Evolutionary conservation across 2,113 vertebrate genomes (phyloP), one percentile per base, ranked within the genome.

Genomic region (Otolemur garnettii): DNA sequence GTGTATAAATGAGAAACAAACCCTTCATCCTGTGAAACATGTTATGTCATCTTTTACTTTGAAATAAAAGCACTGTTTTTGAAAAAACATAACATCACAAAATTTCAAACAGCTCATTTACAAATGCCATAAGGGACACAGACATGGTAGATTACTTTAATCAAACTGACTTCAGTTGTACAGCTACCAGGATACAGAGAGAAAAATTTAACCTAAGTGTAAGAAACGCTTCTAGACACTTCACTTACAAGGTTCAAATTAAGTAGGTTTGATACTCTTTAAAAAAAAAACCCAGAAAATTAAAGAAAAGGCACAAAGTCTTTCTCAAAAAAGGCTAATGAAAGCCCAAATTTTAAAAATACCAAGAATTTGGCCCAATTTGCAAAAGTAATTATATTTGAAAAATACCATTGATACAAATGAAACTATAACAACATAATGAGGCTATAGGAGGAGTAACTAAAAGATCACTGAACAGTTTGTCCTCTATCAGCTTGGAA

Each of bases 21-120:
- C 42, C 91, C 19, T 88, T 96, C 24, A 35, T 55, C 74, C 53
- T 71, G 53, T 71, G 42, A 94, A 55, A 79, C 33, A 35, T n/a
- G 93, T 71, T 78, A 96, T 80, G 24, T 7, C 53, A 83, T 74
- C 89, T 89, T 93, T 95, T 89, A 71, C 74, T 94, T 64, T 72
- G 10, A 96, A 72, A n/a, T 87, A 62, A 90, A 96, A 90, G 5
- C 30, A 66, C 12, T 93, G 22, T 24, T 83, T 95, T 90, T 87
- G 50, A 26, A 19, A 79, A 96, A 96, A 83, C 55, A 45, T 77
- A 88, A 13, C 68, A 91, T 22, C 30, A 75, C 21, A 87, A 91
- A 93, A 95, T 87, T 62, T 82, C 45, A 95, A 93, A n/a, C 5
- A 24, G 1, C 42, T 77, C 21, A 22, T 4, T 12, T 78, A 33